These are phyloP conservation scores for Amblyjoppa proteus DNA, from an alignment of 2,888 invertebrate genomes.

Conservation along the genomic window DNA sequence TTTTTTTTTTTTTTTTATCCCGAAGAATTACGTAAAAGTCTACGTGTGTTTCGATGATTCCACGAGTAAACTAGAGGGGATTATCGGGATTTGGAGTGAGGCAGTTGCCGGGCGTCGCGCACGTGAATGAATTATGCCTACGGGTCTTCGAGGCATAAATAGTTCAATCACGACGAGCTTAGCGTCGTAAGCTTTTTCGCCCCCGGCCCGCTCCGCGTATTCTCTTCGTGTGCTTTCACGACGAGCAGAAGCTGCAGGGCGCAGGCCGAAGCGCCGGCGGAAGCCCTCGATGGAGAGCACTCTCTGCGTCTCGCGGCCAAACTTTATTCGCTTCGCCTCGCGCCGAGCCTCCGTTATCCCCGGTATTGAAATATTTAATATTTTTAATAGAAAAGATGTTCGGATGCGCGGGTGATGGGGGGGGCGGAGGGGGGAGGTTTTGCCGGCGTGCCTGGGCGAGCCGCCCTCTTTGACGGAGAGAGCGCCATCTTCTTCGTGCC, in stretches of 20 bases:
- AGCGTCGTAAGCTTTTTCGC: slow-evolving; percentile 72
- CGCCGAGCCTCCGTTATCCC: slow-evolving; percentile 64
- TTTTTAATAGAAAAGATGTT: slow-evolving; percentile 79
- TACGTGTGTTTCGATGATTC: slow-evolving; percentile 43
- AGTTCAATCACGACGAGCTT: slow-evolving; percentile 80
- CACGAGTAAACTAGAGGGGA: slow-evolving; percentile 38
- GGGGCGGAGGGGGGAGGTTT: slow-evolving; percentile 56
- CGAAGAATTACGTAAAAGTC: slow-evolving; percentile 48
- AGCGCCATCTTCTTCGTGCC: slow-evolving; percentile 62
- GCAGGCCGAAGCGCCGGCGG: slow-evolving; percentile 27
- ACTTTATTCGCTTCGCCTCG: slow-evolving; percentile 59
- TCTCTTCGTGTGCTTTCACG: slow-evolving; percentile 59
- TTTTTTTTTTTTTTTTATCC: slow-evolving; percentile 45
- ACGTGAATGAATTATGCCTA: slow-evolving; percentile 44
- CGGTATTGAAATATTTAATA: slow-evolving; percentile 78
- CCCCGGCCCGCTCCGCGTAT: not conserved
- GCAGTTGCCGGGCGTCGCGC: slow-evolving; percentile 5
- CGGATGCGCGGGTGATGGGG: slow-evolving; percentile 52
- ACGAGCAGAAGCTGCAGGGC: slow-evolving; percentile 38
- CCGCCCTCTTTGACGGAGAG: slow-evolving; percentile 16
- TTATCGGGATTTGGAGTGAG: slow-evolving; percentile 41
- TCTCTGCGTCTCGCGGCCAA: slow-evolving; percentile 39
- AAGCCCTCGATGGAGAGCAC: slow-evolving; percentile 3
- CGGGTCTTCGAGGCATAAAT: slow-evolving; percentile 72
- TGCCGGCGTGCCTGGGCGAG: slow-evolving; percentile 34